A percentile compares a stretch with the other conserved stretches of the same genome.
Conservation (phyloP, 2,888 invertebrate genomes). For the Deilephila elpenor region DNA sequence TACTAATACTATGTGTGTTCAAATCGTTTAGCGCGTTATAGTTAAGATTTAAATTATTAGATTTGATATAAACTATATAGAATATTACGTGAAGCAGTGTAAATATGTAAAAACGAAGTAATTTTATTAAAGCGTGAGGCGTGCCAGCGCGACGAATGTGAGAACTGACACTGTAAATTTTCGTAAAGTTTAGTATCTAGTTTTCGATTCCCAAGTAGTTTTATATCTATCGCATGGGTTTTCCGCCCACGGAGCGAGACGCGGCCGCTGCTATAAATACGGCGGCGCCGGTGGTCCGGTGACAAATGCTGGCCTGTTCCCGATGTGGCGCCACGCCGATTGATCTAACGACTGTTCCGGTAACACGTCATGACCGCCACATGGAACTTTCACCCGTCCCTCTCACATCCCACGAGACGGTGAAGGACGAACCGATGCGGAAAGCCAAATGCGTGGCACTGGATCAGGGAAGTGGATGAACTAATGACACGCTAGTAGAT, state of each 20-base stretch:
- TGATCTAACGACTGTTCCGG: constrained; percentile 75
- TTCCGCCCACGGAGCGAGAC: constrained; percentile 70
- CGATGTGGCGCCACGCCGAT: constrained; percentile 75
- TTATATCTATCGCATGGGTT: constrained; percentile 29
- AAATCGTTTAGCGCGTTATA: constrained; percentile 19
- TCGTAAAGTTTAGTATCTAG: constrained; percentile 11
- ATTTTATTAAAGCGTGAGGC: background rate
- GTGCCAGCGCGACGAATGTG: constrained; percentile 1
- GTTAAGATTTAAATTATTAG: constrained; percentile 15
- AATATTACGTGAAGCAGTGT: background rate
- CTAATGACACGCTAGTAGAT: constrained; percentile 70
- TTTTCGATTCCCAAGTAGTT: constrained; percentile 26
- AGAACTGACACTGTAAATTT: constrained; percentile 11
- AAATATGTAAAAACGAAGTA: constrained; percentile 15
- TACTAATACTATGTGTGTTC: constrained; percentile 41
- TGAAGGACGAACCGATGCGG: constrained; percentile 39
- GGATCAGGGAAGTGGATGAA: constrained; percentile 68
- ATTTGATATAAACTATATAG: too few species aligned
- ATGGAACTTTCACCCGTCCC: constrained; percentile 48
- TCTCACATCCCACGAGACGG: constrained; percentile 37
- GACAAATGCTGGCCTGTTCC: constrained; percentile 79
- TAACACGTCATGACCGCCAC: constrained; percentile 55
- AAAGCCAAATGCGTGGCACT: constrained; percentile 46
- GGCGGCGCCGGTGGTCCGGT: constrained; percentile 81
- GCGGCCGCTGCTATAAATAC: constrained; percentile 81